Percentiles rank a stretch among this genome's conserved stretches.
Evolutionary conservation across 2,888 invertebrate species (phyloP).

Genomic region (Dysmachus trigonus): DNA sequence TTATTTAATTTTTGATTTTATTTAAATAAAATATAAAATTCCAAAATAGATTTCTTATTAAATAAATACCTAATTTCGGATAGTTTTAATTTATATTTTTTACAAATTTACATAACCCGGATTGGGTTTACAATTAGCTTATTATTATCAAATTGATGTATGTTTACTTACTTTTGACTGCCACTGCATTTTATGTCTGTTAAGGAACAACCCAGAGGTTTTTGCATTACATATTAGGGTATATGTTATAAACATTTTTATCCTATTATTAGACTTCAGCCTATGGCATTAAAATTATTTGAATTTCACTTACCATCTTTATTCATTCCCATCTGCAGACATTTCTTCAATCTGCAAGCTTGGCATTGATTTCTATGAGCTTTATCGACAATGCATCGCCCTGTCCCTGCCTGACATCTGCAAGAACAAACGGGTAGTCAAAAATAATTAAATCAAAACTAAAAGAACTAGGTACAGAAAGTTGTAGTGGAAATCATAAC

Average conservation of each 20-base stretch:
- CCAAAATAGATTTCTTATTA: neutral
- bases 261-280: neutral
- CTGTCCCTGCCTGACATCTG: constrained; percentile 99
- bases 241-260: neutral
- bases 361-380: constrained; percentile 99
- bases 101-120: neutral
- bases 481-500: constrained; percentile 44
- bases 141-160: neutral
- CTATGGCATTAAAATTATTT: neutral
- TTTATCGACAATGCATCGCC: constrained; percentile 96
- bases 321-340: constrained; percentile 99
- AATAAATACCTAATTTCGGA: neutral
- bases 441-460: constrained; percentile 1
- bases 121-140: neutral
- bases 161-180: neutral
- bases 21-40: neutral
- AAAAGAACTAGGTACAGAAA: neutral
- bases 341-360: constrained; percentile 97
- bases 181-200: neutral
- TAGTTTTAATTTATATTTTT: neutral
- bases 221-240: neutral
- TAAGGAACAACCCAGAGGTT: neutral
- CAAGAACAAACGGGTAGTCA: constrained; percentile 46
- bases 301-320: constrained; percentile 93
- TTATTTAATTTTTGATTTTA: neutral